These are phyloP conservation scores for Eupeodes corollae DNA, from an alignment of 1,140 invertebrate species.

Conservation along the genomic window DNA sequence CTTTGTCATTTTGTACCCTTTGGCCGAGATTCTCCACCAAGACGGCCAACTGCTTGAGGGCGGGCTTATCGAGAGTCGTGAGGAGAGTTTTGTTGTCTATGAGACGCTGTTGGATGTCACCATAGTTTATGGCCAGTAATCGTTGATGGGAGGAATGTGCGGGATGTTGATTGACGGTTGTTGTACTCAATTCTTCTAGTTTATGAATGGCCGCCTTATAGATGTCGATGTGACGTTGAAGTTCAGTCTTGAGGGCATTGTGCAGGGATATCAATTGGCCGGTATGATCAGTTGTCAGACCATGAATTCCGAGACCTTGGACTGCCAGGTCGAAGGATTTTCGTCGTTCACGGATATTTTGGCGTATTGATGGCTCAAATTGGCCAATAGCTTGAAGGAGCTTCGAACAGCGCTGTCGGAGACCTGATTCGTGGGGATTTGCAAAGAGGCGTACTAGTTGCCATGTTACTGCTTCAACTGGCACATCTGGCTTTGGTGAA, in stretches of 20 bases:
- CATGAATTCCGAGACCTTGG: slow-evolving; percentile 78
- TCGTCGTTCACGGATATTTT: slow-evolving; percentile 49
- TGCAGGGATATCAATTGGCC: slow-evolving; percentile 53
- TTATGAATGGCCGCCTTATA: slow-evolving; percentile 81
- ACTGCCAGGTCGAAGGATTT: slow-evolving; percentile 70
- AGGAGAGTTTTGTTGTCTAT: slow-evolving; percentile 86
- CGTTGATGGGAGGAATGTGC: slow-evolving; percentile 81
- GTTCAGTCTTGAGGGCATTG: slow-evolving; percentile 65
- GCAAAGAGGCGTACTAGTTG: slow-evolving; percentile 70
- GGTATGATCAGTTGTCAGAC: slow-evolving; percentile 52
- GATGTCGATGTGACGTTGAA: slow-evolving; percentile 69
- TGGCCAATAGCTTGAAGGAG: slow-evolving; percentile 42
- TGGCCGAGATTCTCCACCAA: slow-evolving; percentile 47
- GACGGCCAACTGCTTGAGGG: slow-evolving; percentile 43
- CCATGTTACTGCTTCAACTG: slow-evolving; percentile 66
- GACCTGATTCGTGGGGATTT: slow-evolving; percentile 48
- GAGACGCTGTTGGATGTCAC: slow-evolving; percentile 71
- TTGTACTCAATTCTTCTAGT: slow-evolving; percentile 64
- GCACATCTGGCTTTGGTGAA: slow-evolving; percentile 48
- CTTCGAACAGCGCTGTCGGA: slow-evolving; percentile 45
- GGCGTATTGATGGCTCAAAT: slow-evolving; percentile 44
- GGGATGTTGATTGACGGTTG: slow-evolving; percentile 63
- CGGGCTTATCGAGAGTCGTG: slow-evolving; percentile 68
- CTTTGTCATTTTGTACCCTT: slow-evolving; percentile 57
- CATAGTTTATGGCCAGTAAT: slow-evolving; percentile 67